A percentile compares a stretch with the other conserved stretches of the same genome.
Conservation (phyloP, 2,113 vertebrate genomes). For the Paratilapia polleni region DNA sequence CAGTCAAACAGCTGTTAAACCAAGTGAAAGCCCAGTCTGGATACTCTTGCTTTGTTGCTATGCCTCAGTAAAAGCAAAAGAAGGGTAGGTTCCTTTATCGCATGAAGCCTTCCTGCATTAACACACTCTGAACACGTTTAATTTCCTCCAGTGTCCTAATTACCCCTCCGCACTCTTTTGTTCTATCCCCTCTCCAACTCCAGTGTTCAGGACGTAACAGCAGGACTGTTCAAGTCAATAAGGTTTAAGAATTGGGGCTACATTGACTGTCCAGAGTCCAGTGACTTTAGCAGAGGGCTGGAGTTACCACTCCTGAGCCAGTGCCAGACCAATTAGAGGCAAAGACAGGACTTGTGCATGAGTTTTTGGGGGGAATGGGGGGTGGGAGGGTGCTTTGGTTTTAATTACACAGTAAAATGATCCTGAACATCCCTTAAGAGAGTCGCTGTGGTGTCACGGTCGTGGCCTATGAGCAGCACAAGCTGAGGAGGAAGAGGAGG, state of each 20-base stretch:
- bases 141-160: neutral
- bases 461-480: neutral
- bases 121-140: neutral
- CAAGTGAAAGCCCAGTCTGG: neutral
- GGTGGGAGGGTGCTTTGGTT: neutral
- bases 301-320: neutral
- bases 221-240: neutral
- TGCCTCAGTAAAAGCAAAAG: neutral
- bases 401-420: slow-evolving; percentile 64
- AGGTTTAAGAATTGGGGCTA: slow-evolving; percentile 31
- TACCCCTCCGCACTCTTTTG: neutral
- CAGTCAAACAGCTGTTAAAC: neutral
- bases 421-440: slow-evolving; percentile 42
- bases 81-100: neutral
- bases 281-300: slow-evolving; percentile 1
- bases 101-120: neutral
- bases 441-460: slow-evolving; percentile 4
- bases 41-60: too few relatives aligned
- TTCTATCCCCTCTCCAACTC: neutral
- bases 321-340: slow-evolving; percentile 49
- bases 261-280: slow-evolving; percentile 35
- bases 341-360: neutral
- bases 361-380: neutral
- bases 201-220: neutral
- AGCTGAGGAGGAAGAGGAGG: neutral